Percentiles rank a stretch among this genome's conserved stretches.
These are phyloP conservation scores for Catocala fraxini DNA, from an alignment of 2,888 invertebrate genomes.

Conservation along the genomic window DNA sequence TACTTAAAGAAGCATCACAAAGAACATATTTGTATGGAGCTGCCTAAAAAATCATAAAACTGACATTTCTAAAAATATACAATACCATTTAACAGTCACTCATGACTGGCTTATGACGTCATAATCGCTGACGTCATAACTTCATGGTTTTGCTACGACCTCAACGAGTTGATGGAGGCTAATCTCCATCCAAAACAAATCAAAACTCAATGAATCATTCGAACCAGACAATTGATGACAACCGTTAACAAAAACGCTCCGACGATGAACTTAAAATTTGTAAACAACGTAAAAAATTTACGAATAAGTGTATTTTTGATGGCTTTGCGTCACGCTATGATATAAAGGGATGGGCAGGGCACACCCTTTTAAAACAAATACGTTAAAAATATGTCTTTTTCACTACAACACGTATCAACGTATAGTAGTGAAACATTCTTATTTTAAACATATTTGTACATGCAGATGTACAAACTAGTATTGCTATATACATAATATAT, in stretches of 20 bases:
- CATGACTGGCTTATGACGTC: background rate
- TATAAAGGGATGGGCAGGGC: background rate
- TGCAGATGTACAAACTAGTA: too few relatives aligned
- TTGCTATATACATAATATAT: too few relatives aligned
- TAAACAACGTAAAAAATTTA: slow-evolving; percentile 25
- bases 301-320: slow-evolving; percentile 18
- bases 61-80: too few relatives aligned
- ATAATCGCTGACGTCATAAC: background rate
- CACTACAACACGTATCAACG: too few relatives aligned
- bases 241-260: slow-evolving; percentile 2
- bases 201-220: slow-evolving; percentile 18
- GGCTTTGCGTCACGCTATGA: slow-evolving; percentile 23
- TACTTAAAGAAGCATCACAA: too few relatives aligned
- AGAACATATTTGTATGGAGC: too few relatives aligned
- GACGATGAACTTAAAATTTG: slow-evolving; percentile 7
- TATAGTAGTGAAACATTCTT: too few relatives aligned
- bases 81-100: too few relatives aligned
- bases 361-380: background rate
- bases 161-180: background rate
- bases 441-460: too few relatives aligned
- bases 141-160: background rate
- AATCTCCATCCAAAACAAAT: background rate
- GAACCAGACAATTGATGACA: slow-evolving; percentile 10
- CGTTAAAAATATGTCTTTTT: background rate
- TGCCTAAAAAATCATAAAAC: too few relatives aligned